Evolutionary conservation across 2,113 vertebrate species (phyloP), one percentile per base, ranked within the genome.

Genomic region (Cryptotis parvus): DNA sequence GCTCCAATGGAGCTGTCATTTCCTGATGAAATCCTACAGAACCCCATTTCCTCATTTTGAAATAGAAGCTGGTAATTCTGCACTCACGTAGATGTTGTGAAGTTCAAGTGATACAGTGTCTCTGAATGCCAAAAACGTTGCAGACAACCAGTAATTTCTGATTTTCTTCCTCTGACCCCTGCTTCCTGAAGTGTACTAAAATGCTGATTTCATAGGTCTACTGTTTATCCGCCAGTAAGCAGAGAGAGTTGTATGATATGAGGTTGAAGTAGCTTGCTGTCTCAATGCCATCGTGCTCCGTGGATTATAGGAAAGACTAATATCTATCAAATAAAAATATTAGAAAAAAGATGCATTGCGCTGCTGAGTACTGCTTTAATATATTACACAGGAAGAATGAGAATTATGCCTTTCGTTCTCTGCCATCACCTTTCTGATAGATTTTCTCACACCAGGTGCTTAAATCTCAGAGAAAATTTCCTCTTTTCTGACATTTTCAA

Each of bases 371-470:
- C 37, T 16, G 31, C 63, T 22, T 35, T 78, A 41, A 45, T 73
- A 35, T 18, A 68, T 73, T 82, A 24, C 31, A 39, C 12, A 61
- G 65, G 27, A 75, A 73, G 78, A 43, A 55, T 41, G 43, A 35
- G 65, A 83, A 68, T 79, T 66, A 82, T 24, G 82, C 45, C 89
- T 69, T 77, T 85, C 70, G 69, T 91, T 80, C 69, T 87, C 87
- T 58, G 65, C 85, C 72, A 20, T 94, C 93, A 93, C 94, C 92
- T 96, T 95, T 76, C 92, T 61, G 33, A 76, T 82, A 63, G 86
- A 94, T 91, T 94, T 96, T 94, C 93, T 94, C 96, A 94, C 92
- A 80, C 72, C 94, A 93, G 95, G 96, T 95, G 92, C 92, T 93
- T 85, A 76, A 6, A 72, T 88, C 68, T 79, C 70, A 41, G 90